Conservation (phyloP, 2,888 invertebrate species). For the Agonopterix subpropinquella region DNA sequence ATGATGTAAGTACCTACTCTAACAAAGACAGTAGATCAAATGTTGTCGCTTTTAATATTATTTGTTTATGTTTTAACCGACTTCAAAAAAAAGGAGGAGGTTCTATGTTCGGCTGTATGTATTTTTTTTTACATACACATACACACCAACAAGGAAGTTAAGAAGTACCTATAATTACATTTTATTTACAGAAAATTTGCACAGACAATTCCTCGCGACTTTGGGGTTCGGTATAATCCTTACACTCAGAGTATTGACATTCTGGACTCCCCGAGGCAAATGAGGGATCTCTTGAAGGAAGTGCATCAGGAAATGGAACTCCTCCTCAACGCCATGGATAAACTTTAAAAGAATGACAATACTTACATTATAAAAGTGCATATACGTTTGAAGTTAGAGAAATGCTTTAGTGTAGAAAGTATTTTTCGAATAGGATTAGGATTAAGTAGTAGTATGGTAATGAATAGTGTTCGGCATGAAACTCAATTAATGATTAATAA, state of each 20-base stretch:
- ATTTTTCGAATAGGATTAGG: background rate
- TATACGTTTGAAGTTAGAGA: no score
- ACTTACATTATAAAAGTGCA: background rate
- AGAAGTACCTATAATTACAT: background rate
- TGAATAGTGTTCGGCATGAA: no score
- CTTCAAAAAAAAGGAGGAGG: no score
- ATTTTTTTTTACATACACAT: background rate
- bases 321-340: constrained; percentile 84
- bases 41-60: background rate
- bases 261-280: constrained; percentile 92
- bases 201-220: constrained; percentile 92
- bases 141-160: no score
- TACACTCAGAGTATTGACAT: constrained; percentile 97
- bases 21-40: background rate
- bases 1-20: constrained; percentile 88
- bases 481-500: no score
- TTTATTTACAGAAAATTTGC: constrained; percentile 88
- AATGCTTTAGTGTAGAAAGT: no score
- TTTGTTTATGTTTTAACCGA: background rate
- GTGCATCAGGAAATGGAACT: constrained; percentile 88
- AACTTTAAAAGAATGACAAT: constrained; percentile 61
- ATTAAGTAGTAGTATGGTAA: background rate
- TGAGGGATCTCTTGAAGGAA: constrained; percentile 87
- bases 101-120: no score
- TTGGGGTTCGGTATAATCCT: constrained; percentile 95